These are phyloP conservation scores for Neuroterus valhalla DNA, from an alignment of 1,140 invertebrate genomes.

Conservation along the genomic window DNA sequence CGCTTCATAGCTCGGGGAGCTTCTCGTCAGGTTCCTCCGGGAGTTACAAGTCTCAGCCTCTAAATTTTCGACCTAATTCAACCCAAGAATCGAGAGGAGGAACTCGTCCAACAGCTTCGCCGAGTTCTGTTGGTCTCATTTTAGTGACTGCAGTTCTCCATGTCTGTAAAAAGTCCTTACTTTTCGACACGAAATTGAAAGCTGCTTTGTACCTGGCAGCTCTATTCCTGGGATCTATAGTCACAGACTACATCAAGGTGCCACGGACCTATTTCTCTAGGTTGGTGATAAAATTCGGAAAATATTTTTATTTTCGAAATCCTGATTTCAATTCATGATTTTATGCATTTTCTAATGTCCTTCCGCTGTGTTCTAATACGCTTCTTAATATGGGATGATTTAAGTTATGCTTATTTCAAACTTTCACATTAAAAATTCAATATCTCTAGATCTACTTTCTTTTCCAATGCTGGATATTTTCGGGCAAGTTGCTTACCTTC, in stretches of 20 bases:
- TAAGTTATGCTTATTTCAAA: no score
- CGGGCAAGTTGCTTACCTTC: no score
- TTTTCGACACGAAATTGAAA: constrained; percentile 90
- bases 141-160: constrained; percentile 89
- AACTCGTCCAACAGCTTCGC: constrained; percentile 86
- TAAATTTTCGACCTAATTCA: constrained; percentile 76
- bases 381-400: no score
- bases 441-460: no score
- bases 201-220: constrained; percentile 88
- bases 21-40: neutral
- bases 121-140: constrained; percentile 87
- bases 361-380: no score
- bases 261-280: constrained; percentile 89
- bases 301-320: no score
- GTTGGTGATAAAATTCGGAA: neutral
- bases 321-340: no score
- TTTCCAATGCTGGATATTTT: no score
- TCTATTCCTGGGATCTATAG: constrained; percentile 88
- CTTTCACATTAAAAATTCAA: no score
- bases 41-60: constrained; percentile 33
- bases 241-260: constrained; percentile 88
- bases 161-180: constrained; percentile 89
- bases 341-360: no score
- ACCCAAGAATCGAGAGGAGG: constrained; percentile 75
- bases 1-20: constrained; percentile 36